Percentiles rank a stretch among this genome's conserved stretches.
phyloP scores from a whole-genome alignment of 2,113 vertebrate genomes.

The Capreolus pygargus region DNA sequence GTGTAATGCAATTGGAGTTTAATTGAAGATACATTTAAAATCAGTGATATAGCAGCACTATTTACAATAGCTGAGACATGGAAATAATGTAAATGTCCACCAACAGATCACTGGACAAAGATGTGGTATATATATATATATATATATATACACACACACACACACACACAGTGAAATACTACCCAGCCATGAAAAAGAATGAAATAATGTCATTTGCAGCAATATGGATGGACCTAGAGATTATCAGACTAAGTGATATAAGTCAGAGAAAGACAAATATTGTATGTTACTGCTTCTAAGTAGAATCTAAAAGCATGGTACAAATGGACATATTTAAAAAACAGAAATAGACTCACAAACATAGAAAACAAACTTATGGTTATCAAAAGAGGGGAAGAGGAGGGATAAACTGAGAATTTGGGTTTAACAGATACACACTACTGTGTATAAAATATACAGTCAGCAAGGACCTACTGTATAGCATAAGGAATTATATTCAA shows the following conservation, averaged over 20 bases:
- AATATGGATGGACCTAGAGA: not conserved
- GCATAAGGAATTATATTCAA: not conserved
- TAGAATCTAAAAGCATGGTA: not conserved
- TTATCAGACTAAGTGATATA: not conserved
- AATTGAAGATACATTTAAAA: constrained; percentile 18
- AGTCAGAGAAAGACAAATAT: not conserved
- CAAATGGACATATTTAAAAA: not conserved
- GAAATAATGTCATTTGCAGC: not conserved
- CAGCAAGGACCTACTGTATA: not conserved
- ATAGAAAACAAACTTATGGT: not conserved
- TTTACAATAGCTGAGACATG: not conserved
- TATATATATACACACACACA: not conserved
- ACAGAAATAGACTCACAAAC: not conserved
- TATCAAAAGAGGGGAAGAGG: not conserved
- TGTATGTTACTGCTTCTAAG: not conserved
- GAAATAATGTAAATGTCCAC: not conserved
- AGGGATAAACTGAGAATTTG: not conserved
- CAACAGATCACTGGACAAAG: not conserved
- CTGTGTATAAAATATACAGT: not conserved
- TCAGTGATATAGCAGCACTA: not conserved
- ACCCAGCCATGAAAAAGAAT: not conserved
- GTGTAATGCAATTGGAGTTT: not conserved
- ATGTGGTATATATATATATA: not conserved
- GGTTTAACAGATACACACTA: not conserved
- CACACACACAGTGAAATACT: not conserved